Conservation (phyloP, 2,797 vertebrate genomes). For the Streptopelia turtur region DNA sequence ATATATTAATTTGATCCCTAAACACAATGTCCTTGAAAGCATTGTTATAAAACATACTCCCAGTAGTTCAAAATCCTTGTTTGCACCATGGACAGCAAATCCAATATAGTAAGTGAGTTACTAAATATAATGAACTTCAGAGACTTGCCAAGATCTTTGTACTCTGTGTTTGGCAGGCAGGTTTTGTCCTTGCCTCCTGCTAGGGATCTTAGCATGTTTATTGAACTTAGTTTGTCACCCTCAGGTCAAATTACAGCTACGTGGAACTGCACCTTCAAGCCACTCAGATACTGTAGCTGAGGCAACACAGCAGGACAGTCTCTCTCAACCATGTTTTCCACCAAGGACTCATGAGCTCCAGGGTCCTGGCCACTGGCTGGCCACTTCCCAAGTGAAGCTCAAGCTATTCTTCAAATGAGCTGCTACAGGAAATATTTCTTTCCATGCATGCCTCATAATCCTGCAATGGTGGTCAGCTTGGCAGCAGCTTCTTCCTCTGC, state of each 20-base stretch:
- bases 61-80: background rate
- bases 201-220: background rate
- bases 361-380: background rate
- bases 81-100: background rate
- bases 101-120: conserved; percentile 2
- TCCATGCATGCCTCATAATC: background rate
- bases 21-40: conserved; percentile 11
- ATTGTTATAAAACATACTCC: background rate
- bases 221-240: background rate
- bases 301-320: background rate
- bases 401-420: background rate
- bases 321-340: background rate
- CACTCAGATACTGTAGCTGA: background rate
- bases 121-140: background rate
- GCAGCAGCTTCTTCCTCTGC: background rate
- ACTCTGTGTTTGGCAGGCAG: background rate
- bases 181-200: conserved; percentile 14
- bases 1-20: background rate
- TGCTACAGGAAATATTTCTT: background rate
- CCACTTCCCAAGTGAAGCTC: background rate
- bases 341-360: background rate
- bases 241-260: background rate
- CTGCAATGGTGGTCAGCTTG: background rate
- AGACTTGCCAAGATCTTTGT: background rate
- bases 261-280: background rate